Base-by-base conservation (phyloP, 1,140 invertebrate species). In the Bombus picipes region DNA sequence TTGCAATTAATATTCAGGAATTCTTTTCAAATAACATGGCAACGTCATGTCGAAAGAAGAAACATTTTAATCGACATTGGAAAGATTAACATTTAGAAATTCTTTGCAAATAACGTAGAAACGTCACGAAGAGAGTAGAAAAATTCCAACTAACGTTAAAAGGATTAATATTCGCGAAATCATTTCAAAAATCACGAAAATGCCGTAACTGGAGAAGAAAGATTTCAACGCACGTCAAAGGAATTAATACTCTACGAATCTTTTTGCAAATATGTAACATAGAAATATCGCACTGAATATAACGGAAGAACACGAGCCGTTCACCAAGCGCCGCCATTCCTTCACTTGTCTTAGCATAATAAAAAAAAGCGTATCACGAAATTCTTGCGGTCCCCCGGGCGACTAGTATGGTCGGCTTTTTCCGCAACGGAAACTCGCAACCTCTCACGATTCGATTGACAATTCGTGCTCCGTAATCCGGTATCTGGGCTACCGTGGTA, bases 401-500 rank as follows among this genome's bases (percentile, higher is more conserved):
- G 28, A 25, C 37, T 37, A 12, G 72, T 76, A 73, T 9, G 81
- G 81, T 78, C 62, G n/a, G 22, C n/a, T 79, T 79, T 84, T 79
- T 79, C n/a, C 78, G 47, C 80, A 34, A 83, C 70, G 43, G 73
- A 65, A 73, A n/a, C 80, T 85, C 71, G 71, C 86, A 79, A 89
- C 70, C 85, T 85, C 78, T 86, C 87, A 66, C 83, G 81, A 81
- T 86, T 86, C 88, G 88, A 94, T 93, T 93, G 92, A 93, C 93
- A 93, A 94, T 93, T 92, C 91, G 89, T 92, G 92, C 92, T 92
- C 84, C 91, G 91, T 93, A 93, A 93, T 92, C 91, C 90, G 93
- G 93, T 94, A 94, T 94, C 93, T 93, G 92, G 93, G 92, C 91
- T 94, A 93, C 83, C 83, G 74, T 87, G 84, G 90, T 94, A 94